Evolutionary conservation across 2,888 invertebrate species (phyloP).

Genomic region (Eristalinus sepulchralis): DNA sequence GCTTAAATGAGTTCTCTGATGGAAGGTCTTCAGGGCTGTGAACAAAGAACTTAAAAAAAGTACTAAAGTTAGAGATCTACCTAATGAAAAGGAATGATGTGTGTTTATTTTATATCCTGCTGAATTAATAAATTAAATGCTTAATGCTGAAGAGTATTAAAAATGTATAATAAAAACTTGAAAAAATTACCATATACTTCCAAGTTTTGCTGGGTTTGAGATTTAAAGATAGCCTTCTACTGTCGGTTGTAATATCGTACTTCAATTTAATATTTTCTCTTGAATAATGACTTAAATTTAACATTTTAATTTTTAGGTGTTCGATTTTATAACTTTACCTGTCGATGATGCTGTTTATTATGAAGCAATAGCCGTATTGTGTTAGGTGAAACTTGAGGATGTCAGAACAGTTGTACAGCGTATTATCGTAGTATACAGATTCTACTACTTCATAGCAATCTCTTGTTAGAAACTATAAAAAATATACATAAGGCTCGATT

Average conservation of each 20-base stretch:
- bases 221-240: slow-evolving; percentile 10
- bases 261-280: slow-evolving; percentile 22
- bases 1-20: slow-evolving; percentile 16
- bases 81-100: no score
- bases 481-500: background rate
- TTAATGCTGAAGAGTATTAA: no score
- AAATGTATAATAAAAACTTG: background rate
- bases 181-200: slow-evolving; percentile 29
- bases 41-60: slow-evolving; percentile 23
- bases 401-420: slow-evolving; percentile 43
- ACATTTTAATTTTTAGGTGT: no score
- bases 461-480: slow-evolving; percentile 13
- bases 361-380: slow-evolving; percentile 66
- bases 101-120: no score
- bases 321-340: no score
- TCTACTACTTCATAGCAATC: slow-evolving; percentile 17
- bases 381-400: slow-evolving; percentile 66
- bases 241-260: background rate
- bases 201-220: slow-evolving; percentile 23
- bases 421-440: slow-evolving; percentile 21
- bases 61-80: background rate
- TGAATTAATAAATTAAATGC: no score
- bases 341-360: slow-evolving; percentile 60
- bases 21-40: slow-evolving; percentile 53
- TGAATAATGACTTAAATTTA: slow-evolving; percentile 18